Conservation (phyloP, 2,797 vertebrate genomes). For the Cyclopterus lumpus region DNA sequence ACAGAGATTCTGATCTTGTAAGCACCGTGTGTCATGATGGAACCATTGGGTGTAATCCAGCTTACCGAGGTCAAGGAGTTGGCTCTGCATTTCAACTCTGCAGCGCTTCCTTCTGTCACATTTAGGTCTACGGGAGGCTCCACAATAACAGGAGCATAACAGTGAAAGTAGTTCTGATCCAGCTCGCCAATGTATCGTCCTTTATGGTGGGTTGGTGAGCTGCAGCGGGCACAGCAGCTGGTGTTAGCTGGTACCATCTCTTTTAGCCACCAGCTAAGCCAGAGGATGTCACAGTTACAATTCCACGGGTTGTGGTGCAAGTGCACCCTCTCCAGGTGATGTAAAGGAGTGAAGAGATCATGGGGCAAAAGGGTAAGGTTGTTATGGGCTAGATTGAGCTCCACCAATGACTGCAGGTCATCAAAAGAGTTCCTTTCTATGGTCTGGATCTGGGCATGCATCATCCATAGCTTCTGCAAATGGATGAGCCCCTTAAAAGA, state of each 20-base stretch:
- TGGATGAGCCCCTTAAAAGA: slow-evolving; percentile 99
- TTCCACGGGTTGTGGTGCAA: slow-evolving; percentile 99
- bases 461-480: slow-evolving; percentile 99
- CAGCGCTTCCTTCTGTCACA: slow-evolving; percentile 98
- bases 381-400: slow-evolving; percentile 99
- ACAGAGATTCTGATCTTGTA: slow-evolving; percentile 98
- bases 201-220: slow-evolving; percentile 92
- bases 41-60: slow-evolving; percentile 99
- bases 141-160: slow-evolving; percentile 98
- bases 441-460: slow-evolving; percentile 98
- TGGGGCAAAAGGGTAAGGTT: slow-evolving; percentile 98
- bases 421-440: slow-evolving; percentile 99
- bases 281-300: slow-evolving; percentile 99
- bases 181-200: slow-evolving; percentile 98
- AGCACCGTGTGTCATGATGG: slow-evolving; percentile 98
- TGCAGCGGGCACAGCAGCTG: slow-evolving; percentile 97
- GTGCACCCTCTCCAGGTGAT: slow-evolving; percentile 96
- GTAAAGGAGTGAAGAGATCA: slow-evolving; percentile 98
- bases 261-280: slow-evolving; percentile 99
- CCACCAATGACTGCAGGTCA: slow-evolving; percentile 97
- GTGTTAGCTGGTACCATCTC: slow-evolving; percentile 99
- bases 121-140: slow-evolving; percentile 98
- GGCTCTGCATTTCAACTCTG: slow-evolving; percentile 96
- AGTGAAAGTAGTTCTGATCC: slow-evolving; percentile 98
- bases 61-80: slow-evolving; percentile 97